Evolutionary conservation across 2,888 invertebrate genomes (phyloP), one percentile per base, ranked within the genome.

Genomic region (Hesperia comma): DNA sequence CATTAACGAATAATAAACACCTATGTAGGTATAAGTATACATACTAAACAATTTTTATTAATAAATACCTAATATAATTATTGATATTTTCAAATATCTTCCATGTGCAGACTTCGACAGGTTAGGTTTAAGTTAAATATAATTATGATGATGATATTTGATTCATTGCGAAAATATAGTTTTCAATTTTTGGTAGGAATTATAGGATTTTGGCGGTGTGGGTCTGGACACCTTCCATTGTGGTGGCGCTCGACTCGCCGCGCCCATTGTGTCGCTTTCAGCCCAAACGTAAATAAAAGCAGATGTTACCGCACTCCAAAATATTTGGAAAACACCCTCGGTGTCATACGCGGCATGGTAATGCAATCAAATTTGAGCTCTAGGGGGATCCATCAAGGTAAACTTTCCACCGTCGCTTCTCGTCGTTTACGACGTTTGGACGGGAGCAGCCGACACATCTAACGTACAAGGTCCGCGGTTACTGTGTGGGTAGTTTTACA

Each of bases 251-350:
- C 84, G 87, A 88, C 86, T 86, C 86, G 82, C 81, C 81, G 87
- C 86, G 84, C 85, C 89, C 82, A 88, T 91, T 91, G 90, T 90
- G 83, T 84, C 82, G 81, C 83, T 86, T 87, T 84, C 82, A 90
- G 87, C 87, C 89, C 84, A 89, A 91, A 91, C 90, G 90, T 92
- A 92, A 92, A 92, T 92, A 92, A 92, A 92, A 75, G 87, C 92
- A 92, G 92, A 92, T 92, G 92, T 92, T 90, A 85, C 92, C 89
- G 78, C 84, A 86, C 88, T 88, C 86, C 85, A 82, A 84, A 87
- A 84, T 80, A 79, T 81, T 77, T 75, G 73, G 69, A 74, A 75
- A 72, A 70, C 67, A 70, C 62, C 70, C 71, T 68, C 70, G 69
- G 60, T 64, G 62, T 76, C 71, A 66, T 67, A 68, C 76, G 69